Conservation (phyloP, 2,888 invertebrate genomes). For the Anarsia innoxiella region DNA sequence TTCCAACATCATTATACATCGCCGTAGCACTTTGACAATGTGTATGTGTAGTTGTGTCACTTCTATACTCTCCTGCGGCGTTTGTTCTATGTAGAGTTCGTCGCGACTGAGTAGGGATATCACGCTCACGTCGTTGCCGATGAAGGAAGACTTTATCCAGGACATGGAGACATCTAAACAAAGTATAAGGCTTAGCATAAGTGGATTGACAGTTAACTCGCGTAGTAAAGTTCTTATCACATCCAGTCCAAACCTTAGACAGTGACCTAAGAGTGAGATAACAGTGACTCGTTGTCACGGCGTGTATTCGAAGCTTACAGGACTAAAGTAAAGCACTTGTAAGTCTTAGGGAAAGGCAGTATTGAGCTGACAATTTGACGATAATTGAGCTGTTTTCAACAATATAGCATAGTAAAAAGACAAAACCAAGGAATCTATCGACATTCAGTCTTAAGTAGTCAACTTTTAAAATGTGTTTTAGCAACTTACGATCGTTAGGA, state of each 20-base stretch:
- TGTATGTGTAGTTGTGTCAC: conserved; percentile 54
- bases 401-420: not conserved
- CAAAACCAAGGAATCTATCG: not conserved
- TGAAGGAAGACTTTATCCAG: conserved; percentile 52
- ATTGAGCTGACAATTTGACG: too few relatives aligned
- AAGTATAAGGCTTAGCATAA: too few relatives aligned
- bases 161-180: conserved; percentile 40
- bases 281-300: too few relatives aligned
- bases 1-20: conserved; percentile 43
- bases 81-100: conserved; percentile 53
- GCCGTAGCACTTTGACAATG: conserved; percentile 50
- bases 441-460: not conserved
- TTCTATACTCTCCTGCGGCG: conserved; percentile 49
- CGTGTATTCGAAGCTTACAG: too few relatives aligned
- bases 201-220: too few relatives aligned
- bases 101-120: conserved; percentile 49
- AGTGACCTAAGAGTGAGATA: too few relatives aligned
- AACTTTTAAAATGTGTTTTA: not conserved
- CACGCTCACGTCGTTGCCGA: conserved; percentile 48
- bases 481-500: conserved; percentile 34
- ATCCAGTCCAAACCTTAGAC: too few relatives aligned
- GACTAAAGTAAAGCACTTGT: too few relatives aligned
- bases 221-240: too few relatives aligned
- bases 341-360: too few relatives aligned
- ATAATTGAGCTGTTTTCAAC: too few relatives aligned